These are phyloP conservation scores for Yponomeuta plumbellus DNA, from an alignment of 2,888 invertebrate genomes.

Conservation along the genomic window DNA sequence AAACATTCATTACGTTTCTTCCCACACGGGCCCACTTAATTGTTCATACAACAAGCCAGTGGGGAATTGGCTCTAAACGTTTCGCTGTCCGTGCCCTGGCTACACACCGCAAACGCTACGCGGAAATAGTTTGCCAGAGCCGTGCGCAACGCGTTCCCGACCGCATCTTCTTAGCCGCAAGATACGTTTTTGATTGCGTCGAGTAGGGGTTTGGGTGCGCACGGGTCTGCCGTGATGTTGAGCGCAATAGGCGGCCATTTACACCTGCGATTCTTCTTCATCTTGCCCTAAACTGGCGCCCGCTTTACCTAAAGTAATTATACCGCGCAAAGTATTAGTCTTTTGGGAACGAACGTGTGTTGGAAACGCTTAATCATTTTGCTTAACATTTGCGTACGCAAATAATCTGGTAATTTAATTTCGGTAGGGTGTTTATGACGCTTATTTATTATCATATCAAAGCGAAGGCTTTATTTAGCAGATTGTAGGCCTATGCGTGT, in stretches of 20 bases:
- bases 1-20: slow-evolving; percentile 67
- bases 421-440: slow-evolving; percentile 65
- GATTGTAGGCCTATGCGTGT: slow-evolving; percentile 53
- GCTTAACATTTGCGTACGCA: slow-evolving; percentile 71
- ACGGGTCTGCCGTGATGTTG: slow-evolving; percentile 52
- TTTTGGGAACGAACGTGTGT: slow-evolving; percentile 70
- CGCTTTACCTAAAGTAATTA: slow-evolving; percentile 72
- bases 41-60: slow-evolving; percentile 73
- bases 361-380: slow-evolving; percentile 71
- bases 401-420: slow-evolving; percentile 73
- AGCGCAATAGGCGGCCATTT: slow-evolving; percentile 67
- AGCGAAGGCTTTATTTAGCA: slow-evolving; percentile 63
- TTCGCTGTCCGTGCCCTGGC: slow-evolving; percentile 60
- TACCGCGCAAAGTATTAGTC: slow-evolving; percentile 72
- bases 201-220: slow-evolving; percentile 27
- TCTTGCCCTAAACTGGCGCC: slow-evolving; percentile 69
- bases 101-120: slow-evolving; percentile 58
- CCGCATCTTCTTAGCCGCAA: slow-evolving; percentile 45
- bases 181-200: slow-evolving; percentile 37
- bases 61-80: slow-evolving; percentile 70
- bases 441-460: slow-evolving; percentile 72
- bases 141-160: slow-evolving; percentile 46
- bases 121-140: slow-evolving; percentile 41
- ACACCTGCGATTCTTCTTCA: slow-evolving; percentile 75
- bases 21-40: slow-evolving; percentile 63